These are phyloP conservation scores for Drosophila oshimai DNA, from an alignment of 1,140 invertebrate species.

Conservation along the genomic window DNA sequence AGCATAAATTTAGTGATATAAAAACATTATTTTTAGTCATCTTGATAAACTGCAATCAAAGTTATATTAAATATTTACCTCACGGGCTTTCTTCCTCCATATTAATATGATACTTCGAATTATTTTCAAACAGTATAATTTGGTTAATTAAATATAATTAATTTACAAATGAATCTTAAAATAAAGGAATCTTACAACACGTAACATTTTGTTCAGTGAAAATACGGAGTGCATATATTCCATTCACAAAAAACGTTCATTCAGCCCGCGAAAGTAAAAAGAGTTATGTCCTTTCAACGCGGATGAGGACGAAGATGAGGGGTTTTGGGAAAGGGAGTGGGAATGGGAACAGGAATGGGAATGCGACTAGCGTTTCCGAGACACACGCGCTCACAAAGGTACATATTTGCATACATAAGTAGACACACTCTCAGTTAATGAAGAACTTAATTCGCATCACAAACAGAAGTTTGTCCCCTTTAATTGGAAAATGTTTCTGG, in stretches of 20 bases:
- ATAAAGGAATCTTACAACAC: no score
- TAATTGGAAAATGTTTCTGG: constrained; percentile 12
- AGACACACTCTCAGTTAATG: constrained; percentile 2
- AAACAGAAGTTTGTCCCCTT: constrained; percentile 8
- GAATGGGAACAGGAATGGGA: neutral
- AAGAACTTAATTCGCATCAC: constrained; percentile 13
- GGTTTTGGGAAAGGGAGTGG: neutral
- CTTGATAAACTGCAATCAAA: no score
- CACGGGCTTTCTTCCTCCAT: no score
- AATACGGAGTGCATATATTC: neutral
- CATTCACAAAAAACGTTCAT: neutral
- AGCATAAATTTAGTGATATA: no score
- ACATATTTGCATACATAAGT: constrained; percentile 22
- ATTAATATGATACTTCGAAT: no score
- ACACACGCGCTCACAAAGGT: neutral
- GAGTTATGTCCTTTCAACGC: neutral
- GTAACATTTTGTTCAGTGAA: neutral
- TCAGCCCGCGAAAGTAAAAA: neutral
- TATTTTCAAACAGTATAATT: no score
- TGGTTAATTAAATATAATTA: no score
- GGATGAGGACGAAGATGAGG: neutral
- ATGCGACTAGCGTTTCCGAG: no score
- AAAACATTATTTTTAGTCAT: no score
- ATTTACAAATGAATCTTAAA: no score
- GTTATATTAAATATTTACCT: no score